Percentiles rank a stretch among this genome's conserved stretches.
These are phyloP conservation scores for Bibio marci DNA, from an alignment of 2,888 invertebrate species.

Conservation along the genomic window DNA sequence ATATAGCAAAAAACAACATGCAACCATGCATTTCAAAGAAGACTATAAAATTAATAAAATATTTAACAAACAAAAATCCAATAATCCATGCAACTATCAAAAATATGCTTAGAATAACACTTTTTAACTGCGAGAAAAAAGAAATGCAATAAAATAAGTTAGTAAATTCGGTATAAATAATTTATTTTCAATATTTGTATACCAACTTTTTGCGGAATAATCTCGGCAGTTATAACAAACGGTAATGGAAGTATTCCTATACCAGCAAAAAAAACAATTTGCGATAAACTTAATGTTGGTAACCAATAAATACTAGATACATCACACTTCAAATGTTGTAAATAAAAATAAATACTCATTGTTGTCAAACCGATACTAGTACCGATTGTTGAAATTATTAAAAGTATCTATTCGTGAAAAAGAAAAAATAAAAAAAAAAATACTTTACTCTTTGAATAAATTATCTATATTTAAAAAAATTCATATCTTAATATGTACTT, in stretches of 20 bases:
- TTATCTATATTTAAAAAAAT: too few relatives aligned
- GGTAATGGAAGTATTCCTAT: conserved; percentile 21
- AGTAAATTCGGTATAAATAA: too few relatives aligned
- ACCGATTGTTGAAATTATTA: too few relatives aligned
- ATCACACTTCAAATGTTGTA: conserved; percentile 7
- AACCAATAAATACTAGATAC: conserved; percentile 17
- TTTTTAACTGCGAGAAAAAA: background rate
- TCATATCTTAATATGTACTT: conserved; percentile 11
- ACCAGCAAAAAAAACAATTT: conserved; percentile 19
- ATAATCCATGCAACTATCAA: conserved; percentile 9
- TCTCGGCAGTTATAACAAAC: conserved; percentile 21
- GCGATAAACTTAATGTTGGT: conserved; percentile 19
- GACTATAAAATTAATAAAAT: conserved; percentile 6
- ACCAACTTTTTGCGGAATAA: conserved; percentile 8
- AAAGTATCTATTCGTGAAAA: too few relatives aligned
- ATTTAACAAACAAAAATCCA: conserved; percentile 18
- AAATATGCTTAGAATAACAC: too few relatives aligned
- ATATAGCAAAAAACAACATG: conserved; percentile 19
- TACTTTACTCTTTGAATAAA: too few relatives aligned
- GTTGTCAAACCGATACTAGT: too few relatives aligned
- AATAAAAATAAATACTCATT: too few relatives aligned
- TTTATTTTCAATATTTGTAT: too few relatives aligned
- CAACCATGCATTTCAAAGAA: conserved; percentile 19
- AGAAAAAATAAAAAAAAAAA: too few relatives aligned
- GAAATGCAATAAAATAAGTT: too few relatives aligned